Evolutionary conservation across 1,140 invertebrate species (phyloP).

Genomic region (Microplitis demolitor): DNA sequence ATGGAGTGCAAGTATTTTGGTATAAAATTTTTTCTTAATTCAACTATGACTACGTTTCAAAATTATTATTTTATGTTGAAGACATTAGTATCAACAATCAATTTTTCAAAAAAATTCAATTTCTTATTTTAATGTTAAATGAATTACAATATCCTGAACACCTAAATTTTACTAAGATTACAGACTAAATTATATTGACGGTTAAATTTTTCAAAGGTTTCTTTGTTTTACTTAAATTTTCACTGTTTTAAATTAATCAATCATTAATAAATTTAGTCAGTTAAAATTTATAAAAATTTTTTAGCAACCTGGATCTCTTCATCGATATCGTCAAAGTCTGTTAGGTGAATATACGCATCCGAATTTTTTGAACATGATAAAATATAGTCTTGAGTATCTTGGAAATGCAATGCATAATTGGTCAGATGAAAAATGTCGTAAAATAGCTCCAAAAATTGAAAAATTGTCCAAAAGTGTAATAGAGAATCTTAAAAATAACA

Average conservation of each 20-base stretch:
- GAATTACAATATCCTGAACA: too few species aligned
- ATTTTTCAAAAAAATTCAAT: too few species aligned
- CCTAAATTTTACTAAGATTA: too few species aligned
- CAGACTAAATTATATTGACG: too few species aligned
- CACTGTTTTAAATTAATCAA: not conserved
- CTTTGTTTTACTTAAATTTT: not conserved
- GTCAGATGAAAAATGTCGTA: slow-evolving; percentile 20
- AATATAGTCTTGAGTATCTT: slow-evolving; percentile 21
- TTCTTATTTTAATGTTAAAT: too few species aligned
- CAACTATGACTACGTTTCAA: too few species aligned
- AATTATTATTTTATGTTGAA: too few species aligned
- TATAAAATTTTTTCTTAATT: too few species aligned
- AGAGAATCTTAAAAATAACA: slow-evolving; percentile 37
- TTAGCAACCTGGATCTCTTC: not conserved
- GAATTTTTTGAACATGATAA: slow-evolving; percentile 23
- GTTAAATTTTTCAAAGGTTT: not conserved
- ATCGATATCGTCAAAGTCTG: slow-evolving; percentile 1
- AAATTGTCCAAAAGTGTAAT: slow-evolving; percentile 40
- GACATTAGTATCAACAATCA: too few species aligned
- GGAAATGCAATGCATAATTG: slow-evolving; percentile 17
- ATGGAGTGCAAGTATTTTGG: too few species aligned
- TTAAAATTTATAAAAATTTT: not conserved
- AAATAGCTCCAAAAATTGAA: not conserved
- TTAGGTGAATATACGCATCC: slow-evolving; percentile 35
- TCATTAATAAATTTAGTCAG: too few species aligned